These are phyloP conservation scores for Nomada goodeniana DNA, from an alignment of 2,888 invertebrate genomes.

Conservation along the genomic window DNA sequence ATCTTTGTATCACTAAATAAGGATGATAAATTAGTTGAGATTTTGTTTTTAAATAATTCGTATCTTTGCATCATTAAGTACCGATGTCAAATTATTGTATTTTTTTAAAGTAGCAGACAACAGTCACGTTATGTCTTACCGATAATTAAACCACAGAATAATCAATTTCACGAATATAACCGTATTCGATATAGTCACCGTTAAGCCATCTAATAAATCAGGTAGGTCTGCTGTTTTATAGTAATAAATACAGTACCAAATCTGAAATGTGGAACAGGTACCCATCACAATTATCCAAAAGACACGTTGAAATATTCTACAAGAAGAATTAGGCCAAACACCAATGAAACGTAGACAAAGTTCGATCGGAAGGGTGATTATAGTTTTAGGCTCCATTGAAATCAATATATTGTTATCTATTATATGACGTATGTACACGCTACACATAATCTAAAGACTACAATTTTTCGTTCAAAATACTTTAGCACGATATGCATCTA, in stretches of 20 bases:
- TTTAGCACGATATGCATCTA: too few species aligned
- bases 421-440: too few species aligned
- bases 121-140: constrained; percentile 14
- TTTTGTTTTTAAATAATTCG: not conserved
- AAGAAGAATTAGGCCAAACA: constrained; percentile 21
- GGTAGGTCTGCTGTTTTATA: constrained; percentile 9
- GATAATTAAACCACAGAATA: constrained; percentile 28
- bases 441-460: too few species aligned
- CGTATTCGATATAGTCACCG: constrained; percentile 9
- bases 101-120: not conserved
- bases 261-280: not conserved
- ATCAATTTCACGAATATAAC: constrained; percentile 22
- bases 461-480: not conserved
- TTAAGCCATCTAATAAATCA: constrained; percentile 20
- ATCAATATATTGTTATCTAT: not conserved
- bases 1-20: not conserved
- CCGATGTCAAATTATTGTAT: not conserved
- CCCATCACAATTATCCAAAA: constrained; percentile 6
- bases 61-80: not conserved
- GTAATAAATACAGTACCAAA: constrained; percentile 15
- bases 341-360: constrained; percentile 29
- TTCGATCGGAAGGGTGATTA: constrained; percentile 14
- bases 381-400: not conserved
- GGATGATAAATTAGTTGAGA: too few species aligned
- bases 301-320: not conserved